These are phyloP conservation scores for Ictidomys tridecemlineatus DNA, from an alignment of 2,113 vertebrate species.

Conservation along the genomic window DNA sequence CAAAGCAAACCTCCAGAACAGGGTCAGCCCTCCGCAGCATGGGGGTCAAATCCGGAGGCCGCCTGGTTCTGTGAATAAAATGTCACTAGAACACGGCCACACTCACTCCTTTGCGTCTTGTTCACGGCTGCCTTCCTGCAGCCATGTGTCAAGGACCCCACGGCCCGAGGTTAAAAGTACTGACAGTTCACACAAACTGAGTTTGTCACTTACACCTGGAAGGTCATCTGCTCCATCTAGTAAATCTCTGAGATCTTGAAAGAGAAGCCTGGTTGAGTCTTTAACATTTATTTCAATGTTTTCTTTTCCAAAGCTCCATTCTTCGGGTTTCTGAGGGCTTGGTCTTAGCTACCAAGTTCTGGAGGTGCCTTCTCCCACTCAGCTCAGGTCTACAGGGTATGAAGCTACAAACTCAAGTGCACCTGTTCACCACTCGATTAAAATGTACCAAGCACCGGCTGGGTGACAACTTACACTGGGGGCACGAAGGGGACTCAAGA, in stretches of 20 bases:
- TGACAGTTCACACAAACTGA: not conserved
- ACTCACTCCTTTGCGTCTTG: not conserved
- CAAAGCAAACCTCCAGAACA: not conserved
- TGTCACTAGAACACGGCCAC: not conserved
- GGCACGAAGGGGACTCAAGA: not conserved
- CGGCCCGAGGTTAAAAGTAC: not conserved
- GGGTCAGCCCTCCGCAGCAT: not conserved
- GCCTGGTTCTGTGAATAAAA: conserved; percentile 5
- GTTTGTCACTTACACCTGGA: not conserved
- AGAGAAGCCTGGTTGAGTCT: not conserved
- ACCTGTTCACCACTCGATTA: not conserved
- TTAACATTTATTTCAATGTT: not conserved
- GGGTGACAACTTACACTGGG: not conserved
- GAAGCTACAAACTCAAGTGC: not conserved
- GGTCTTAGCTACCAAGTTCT: conserved; percentile 3
- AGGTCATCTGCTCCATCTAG: not conserved
- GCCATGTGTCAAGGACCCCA: not conserved
- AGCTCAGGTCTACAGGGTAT: not conserved
- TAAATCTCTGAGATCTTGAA: not conserved
- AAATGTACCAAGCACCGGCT: not conserved
- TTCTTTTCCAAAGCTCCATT: not conserved
- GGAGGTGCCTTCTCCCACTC: not conserved
- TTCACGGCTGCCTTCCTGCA: not conserved
- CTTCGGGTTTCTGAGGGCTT: not conserved
- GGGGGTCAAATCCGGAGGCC: not conserved